These are phyloP conservation scores for Aplocera efformata DNA, from an alignment of 2,888 invertebrate genomes.

Conservation along the genomic window DNA sequence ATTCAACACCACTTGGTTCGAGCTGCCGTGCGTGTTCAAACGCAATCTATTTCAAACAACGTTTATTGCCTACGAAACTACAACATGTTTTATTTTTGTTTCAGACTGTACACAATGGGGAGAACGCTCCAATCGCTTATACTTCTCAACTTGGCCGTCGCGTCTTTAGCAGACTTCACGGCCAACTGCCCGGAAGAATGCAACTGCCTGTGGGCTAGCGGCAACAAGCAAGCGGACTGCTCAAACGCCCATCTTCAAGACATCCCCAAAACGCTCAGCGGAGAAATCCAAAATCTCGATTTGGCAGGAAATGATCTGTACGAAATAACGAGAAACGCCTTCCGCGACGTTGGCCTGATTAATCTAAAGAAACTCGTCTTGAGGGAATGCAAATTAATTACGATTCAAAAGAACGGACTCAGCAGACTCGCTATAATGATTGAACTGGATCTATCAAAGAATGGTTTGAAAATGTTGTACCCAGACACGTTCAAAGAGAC, in stretches of 20 bases:
- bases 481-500: constrained; percentile 86
- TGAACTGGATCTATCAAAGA: constrained; percentile 90
- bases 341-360: constrained; percentile 84
- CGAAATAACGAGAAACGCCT: constrained; percentile 84
- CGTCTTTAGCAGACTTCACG: constrained; percentile 73
- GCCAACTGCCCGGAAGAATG: constrained; percentile 84
- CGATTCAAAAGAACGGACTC: constrained; percentile 88
- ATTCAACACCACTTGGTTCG: constrained; percentile 43
- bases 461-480: constrained; percentile 83
- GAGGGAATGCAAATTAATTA: constrained; percentile 86
- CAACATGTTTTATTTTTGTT: constrained; percentile 49
- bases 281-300: constrained; percentile 86
- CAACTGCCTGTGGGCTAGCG: constrained; percentile 92
- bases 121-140: constrained; percentile 44
- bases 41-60: constrained; percentile 40
- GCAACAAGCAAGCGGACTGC: constrained; percentile 92
- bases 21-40: constrained; percentile 41
- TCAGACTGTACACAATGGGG: constrained; percentile 62
- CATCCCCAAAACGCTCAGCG: constrained; percentile 87
- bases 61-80: constrained; percentile 25
- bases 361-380: constrained; percentile 91
- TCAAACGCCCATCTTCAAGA: constrained; percentile 82
- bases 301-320: constrained; percentile 85
- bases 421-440: constrained; percentile 88
- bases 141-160: constrained; percentile 45